Evolutionary conservation across 1,140 invertebrate species (phyloP).

Genomic region (Papilio xuthus): DNA sequence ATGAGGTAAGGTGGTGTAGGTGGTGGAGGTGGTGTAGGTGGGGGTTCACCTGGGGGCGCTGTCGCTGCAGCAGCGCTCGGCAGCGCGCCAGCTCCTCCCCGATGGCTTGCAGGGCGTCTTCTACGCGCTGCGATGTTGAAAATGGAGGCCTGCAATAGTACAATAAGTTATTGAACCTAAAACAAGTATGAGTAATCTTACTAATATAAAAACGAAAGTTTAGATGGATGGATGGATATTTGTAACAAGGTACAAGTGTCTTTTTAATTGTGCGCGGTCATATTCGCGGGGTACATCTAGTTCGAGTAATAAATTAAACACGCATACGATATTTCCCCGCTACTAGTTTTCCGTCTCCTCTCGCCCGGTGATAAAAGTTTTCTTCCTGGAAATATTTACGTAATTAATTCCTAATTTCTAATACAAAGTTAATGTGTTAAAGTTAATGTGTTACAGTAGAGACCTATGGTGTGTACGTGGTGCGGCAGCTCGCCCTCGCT

Average conservation of each 20-base stretch:
- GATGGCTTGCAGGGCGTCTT: slow-evolving; percentile 54
- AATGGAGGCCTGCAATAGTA: slow-evolving; percentile 29
- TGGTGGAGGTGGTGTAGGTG: not conserved
- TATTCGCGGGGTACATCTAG: no score
- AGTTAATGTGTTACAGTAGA: not conserved
- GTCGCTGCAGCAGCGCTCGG: slow-evolving; percentile 48
- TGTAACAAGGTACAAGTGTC: no score
- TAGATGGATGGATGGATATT: no score
- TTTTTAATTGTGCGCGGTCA: no score
- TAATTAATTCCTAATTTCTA: not conserved
- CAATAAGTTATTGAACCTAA: not conserved
- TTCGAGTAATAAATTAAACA: not conserved
- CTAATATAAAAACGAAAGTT: not conserved
- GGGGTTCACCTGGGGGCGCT: slow-evolving; percentile 21
- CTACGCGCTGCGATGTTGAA: slow-evolving; percentile 50
- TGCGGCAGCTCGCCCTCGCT: slow-evolving; percentile 60
- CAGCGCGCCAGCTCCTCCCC: slow-evolving; percentile 55
- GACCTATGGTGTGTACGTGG: not conserved
- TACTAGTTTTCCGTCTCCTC: not conserved
- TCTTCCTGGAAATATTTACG: not conserved
- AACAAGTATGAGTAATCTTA: not conserved
- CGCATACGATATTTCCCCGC: slow-evolving; percentile 25
- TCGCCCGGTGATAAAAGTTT: slow-evolving; percentile 12
- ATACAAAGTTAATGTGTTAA: not conserved
- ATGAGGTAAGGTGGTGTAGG: not conserved